These are phyloP conservation scores for Drosophila paramelanica DNA, from an alignment of 2,888 invertebrate species.

Conservation along the genomic window DNA sequence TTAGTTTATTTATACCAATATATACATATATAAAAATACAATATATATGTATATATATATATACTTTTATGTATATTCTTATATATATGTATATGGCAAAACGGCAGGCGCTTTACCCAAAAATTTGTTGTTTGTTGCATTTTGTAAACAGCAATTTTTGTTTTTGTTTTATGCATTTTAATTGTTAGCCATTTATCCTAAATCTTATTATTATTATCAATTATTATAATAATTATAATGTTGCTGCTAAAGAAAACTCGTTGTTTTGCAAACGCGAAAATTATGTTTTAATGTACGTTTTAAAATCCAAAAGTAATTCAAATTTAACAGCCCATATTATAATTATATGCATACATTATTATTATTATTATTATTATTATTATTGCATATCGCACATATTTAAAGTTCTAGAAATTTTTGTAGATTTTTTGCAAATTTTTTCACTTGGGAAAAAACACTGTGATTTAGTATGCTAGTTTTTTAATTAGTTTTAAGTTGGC, in stretches of 20 bases:
- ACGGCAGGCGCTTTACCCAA: slow-evolving; percentile 58
- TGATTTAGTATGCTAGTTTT: slow-evolving; percentile 83
- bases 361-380: slow-evolving; percentile 8
- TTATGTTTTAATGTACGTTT: slow-evolving; percentile 72
- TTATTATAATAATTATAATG: slow-evolving; percentile 41
- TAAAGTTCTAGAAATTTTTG: slow-evolving; percentile 61
- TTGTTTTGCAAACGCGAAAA: slow-evolving; percentile 44
- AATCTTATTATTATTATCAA: slow-evolving; percentile 39
- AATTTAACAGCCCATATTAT: slow-evolving; percentile 38
- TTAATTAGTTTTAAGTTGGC: slow-evolving; percentile 80
- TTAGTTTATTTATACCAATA: slow-evolving; percentile 30
- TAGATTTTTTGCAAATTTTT: slow-evolving; percentile 71
- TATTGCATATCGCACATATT: slow-evolving; percentile 45
- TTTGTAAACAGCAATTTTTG: slow-evolving; percentile 61
- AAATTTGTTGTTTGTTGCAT: slow-evolving; percentile 65
- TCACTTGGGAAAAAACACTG: slow-evolving; percentile 81
- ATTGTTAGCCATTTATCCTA: slow-evolving; percentile 79
- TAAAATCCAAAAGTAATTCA: slow-evolving; percentile 48
- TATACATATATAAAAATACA: slow-evolving; percentile 14
- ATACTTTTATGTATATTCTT: slow-evolving; percentile 13
- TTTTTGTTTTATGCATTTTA: slow-evolving; percentile 81
- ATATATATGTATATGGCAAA: slow-evolving; percentile 37
- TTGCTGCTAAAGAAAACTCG: slow-evolving; percentile 48
- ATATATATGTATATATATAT: slow-evolving; percentile 13
- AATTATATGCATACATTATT: slow-evolving; percentile 28